These are phyloP conservation scores for Drosophila leontia DNA, from an alignment of 1,140 invertebrate species.

Conservation along the genomic window DNA sequence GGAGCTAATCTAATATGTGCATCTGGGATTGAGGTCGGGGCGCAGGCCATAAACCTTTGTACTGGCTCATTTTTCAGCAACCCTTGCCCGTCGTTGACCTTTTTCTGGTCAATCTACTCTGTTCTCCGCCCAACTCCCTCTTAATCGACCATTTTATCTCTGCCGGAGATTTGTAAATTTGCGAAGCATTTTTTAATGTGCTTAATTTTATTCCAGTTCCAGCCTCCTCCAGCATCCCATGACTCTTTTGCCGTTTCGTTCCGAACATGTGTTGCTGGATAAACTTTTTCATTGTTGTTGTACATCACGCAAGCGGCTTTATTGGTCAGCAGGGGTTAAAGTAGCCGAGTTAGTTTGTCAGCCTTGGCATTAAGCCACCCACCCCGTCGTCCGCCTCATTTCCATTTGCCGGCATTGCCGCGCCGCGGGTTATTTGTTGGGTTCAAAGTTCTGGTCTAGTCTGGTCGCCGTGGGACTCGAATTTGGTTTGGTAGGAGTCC, in stretches of 20 bases:
- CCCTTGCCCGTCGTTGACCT: conserved; percentile 49
- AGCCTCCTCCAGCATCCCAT: conserved; percentile 15
- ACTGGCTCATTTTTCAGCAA: conserved; percentile 64
- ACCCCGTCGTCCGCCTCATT: conserved; percentile 31
- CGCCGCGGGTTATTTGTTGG: conserved; percentile 79
- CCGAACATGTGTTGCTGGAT: conserved; percentile 67
- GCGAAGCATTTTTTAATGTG: conserved; percentile 82
- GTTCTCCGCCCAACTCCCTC: conserved; percentile 8
- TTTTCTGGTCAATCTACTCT: conserved; percentile 53
- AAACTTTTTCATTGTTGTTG: conserved; percentile 75
- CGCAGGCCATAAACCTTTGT: conserved; percentile 17
- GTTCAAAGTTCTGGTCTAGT: conserved; percentile 57
- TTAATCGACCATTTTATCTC: conserved; percentile 41
- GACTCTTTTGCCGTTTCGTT: neutral
- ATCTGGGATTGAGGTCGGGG: conserved; percentile 26
- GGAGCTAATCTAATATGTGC: conserved; percentile 70
- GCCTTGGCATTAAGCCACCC: conserved; percentile 63
- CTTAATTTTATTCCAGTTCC: conserved; percentile 77
- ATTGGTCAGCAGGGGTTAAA: conserved; percentile 81
- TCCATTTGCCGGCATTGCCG: conserved; percentile 47
- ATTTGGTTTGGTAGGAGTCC: conserved; percentile 35
- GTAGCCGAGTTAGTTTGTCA: conserved; percentile 75
- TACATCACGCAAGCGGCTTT: conserved; percentile 80
- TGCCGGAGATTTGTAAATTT: conserved; percentile 78
- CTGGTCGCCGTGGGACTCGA: conserved; percentile 40